Conservation (phyloP, 2,888 invertebrate species). For the Lithophane socia region DNA sequence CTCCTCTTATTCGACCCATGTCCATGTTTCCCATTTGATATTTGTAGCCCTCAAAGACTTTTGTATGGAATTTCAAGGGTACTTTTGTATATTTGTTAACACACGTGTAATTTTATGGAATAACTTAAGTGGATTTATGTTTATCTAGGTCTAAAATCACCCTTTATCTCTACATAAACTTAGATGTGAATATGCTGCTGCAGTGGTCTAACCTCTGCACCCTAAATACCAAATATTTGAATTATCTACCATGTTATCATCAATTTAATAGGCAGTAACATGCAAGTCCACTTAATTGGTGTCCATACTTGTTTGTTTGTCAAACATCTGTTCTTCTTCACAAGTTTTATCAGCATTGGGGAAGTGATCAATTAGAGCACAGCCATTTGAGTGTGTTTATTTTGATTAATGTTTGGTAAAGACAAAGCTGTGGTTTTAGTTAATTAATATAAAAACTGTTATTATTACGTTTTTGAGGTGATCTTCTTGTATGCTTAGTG, state of each 20-base stretch:
- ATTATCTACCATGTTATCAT: constrained; percentile 27
- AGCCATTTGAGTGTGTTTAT: constrained; percentile 21
- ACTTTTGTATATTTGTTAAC: too few species aligned
- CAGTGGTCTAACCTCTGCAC: not conserved
- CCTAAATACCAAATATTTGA: constrained; percentile 9
- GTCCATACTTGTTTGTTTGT: constrained; percentile 68
- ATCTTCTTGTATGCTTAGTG: not conserved
- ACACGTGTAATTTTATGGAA: too few species aligned
- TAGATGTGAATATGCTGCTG: not conserved
- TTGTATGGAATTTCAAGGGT: too few species aligned
- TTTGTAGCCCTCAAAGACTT: too few species aligned
- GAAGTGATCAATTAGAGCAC: constrained; percentile 58
- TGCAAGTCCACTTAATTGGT: constrained; percentile 73
- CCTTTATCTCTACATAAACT: too few species aligned
- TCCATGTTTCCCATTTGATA: too few species aligned
- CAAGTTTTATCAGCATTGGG: constrained; percentile 48
- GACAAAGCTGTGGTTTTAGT: not conserved
- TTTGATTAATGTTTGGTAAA: constrained; percentile 18
- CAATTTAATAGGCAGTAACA: constrained; percentile 24
- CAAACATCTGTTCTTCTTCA: constrained; percentile 75
- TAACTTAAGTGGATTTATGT: too few species aligned
- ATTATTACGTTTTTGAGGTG: not conserved
- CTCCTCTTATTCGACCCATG: too few species aligned
- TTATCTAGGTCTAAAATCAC: too few species aligned
- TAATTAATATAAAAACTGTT: not conserved